phyloP scores from a whole-genome alignment of 2,113 vertebrate species.

The Microcebus lehilahytsara region DNA sequence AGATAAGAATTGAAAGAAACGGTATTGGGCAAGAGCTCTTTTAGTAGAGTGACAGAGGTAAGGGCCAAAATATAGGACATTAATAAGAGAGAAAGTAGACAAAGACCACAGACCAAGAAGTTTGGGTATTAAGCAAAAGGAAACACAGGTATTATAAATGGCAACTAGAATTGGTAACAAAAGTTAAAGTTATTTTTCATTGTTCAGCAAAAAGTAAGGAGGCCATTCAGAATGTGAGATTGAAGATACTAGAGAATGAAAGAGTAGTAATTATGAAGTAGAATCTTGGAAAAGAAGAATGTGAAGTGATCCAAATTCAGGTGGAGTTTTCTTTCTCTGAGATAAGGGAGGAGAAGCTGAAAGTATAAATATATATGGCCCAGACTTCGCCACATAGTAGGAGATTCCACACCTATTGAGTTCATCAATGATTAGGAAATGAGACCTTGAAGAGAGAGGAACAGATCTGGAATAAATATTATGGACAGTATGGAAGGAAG shows the following conservation, averaged over 20 bases:
- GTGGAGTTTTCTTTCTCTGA: background rate
- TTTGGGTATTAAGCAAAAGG: slow-evolving; percentile 13
- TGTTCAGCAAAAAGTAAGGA: background rate
- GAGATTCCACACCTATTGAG: background rate
- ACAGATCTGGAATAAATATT: background rate
- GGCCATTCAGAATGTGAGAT: background rate
- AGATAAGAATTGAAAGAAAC: background rate
- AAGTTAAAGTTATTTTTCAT: slow-evolving; percentile 17
- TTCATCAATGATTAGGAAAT: slow-evolving; percentile 43
- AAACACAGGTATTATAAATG: slow-evolving; percentile 31
- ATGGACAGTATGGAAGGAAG: background rate
- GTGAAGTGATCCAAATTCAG: background rate
- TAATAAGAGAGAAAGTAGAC: background rate
- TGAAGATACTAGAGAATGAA: slow-evolving; percentile 16
- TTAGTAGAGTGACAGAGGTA: background rate
- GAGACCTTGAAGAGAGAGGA: background rate
- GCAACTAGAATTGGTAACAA: background rate
- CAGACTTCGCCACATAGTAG: background rate
- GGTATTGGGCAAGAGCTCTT: background rate
- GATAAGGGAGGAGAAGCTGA: background rate
- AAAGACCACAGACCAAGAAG: background rate
- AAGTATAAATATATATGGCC: background rate
- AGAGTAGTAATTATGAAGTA: background rate
- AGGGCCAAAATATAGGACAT: background rate
- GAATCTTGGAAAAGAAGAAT: background rate